Evolutionary conservation across 2,888 invertebrate genomes (phyloP).

Genomic region (Plusia festucae): DNA sequence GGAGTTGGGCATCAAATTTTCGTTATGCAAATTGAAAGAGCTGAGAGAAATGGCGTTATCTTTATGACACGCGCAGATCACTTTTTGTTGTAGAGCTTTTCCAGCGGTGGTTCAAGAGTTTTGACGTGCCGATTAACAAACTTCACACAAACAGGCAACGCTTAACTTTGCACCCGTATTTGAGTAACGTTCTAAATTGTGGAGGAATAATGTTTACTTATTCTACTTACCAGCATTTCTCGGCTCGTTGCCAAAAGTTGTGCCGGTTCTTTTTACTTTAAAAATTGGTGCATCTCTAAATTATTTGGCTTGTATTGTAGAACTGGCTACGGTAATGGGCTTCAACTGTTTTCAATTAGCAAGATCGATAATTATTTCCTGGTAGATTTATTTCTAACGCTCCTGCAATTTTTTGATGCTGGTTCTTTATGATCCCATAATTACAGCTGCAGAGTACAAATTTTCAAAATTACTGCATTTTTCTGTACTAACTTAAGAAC

Average conservation of each 20-base stretch:
- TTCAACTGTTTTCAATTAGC: neutral
- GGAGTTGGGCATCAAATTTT: conserved; percentile 39
- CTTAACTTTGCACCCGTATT: conserved; percentile 47
- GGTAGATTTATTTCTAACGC: neutral
- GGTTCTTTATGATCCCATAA: too few relatives aligned
- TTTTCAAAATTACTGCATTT: too few relatives aligned
- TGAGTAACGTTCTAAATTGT: conserved; percentile 49
- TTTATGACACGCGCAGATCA: conserved; percentile 56
- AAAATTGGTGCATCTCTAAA: conserved; percentile 40
- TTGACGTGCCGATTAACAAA: conserved; percentile 42
- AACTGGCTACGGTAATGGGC: neutral
- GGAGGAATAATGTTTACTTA: conserved; percentile 49
- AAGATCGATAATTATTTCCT: neutral
- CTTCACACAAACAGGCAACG: conserved; percentile 45
- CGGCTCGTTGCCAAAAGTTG: conserved; percentile 54
- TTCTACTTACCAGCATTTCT: conserved; percentile 39
- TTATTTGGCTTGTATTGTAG: conserved; percentile 42
- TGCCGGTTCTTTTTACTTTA: conserved; percentile 31
- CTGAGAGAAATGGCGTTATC: conserved; percentile 63
- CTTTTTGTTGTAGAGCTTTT: conserved; percentile 42
- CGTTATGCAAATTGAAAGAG: conserved; percentile 52
- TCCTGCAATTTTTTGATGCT: too few relatives aligned
- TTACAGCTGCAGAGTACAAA: too few relatives aligned
- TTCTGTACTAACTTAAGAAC: neutral
- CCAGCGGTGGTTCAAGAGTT: conserved; percentile 47